Evolutionary conservation across 2,797 vertebrate genomes (phyloP), one percentile per base, ranked within the genome.

Genomic region (Acridotheres tristis): DNA sequence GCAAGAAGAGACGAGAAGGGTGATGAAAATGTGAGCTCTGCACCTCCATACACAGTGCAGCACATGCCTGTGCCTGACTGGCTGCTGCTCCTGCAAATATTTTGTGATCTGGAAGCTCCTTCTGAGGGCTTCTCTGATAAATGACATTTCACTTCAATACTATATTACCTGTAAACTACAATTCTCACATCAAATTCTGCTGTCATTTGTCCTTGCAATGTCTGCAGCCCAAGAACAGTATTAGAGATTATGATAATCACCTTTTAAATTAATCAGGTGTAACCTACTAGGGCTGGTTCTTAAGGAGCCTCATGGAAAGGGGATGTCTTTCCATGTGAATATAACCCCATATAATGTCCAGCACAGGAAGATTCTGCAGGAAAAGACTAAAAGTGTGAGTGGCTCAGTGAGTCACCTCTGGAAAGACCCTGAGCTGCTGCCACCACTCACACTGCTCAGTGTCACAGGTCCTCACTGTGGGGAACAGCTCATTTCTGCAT

Each of bases 201-300:
- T 89, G 72, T 63, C 32, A 25, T 74, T 90, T 88, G 59, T 71
- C 72, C 92, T 94, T 88, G 82, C 66, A 77, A 47, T 21, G 61
- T 62, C 66, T 76, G 47, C 54, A 93, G 66, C 34, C 26, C 67
- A 58, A 69, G 71, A 95, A 69, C 40, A 67, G 38, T 26, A 19
- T 59, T 50, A 74, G 32, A 89, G 87, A 94, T 95, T 79, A 87
- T 6, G 45, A 85, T 85, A 92, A 94, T 80, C 87, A 80, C 47
- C 83, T 95, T 94, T 77, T n/a, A 75, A 66, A 90, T 85, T 81
- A 86, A 91, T 69, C 79, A 75, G 40, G 13, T 84, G 36, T 54
- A 88, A 54, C 25, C 62, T 93, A 20, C 57, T 43, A 57, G 57
- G 34, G 13, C 22, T 69, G 36, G 23, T 50, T 82, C 66, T 91